Percentiles rank a stretch among this genome's conserved stretches.
Conservation (phyloP, 2,888 invertebrate species). For the Dolichopus griseipennis region DNA sequence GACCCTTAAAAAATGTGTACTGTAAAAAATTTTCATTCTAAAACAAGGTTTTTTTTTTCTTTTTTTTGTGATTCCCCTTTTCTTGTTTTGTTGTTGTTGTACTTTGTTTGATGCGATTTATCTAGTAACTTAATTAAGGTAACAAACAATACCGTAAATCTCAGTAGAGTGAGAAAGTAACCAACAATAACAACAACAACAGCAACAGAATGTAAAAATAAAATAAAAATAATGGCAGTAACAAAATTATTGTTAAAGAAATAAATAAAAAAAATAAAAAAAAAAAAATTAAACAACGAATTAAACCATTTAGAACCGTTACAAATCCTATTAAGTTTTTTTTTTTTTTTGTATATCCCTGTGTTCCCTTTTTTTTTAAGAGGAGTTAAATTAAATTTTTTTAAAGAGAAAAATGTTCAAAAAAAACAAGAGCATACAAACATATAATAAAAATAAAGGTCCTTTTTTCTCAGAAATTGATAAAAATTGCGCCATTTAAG, state of each 20-base stretch:
- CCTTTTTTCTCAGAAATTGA: neutral
- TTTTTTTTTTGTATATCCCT: neutral
- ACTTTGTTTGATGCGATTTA: neutral
- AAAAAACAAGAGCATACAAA: neutral
- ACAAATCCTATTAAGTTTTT: slow-evolving; percentile 3
- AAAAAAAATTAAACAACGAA: neutral
- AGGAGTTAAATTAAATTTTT: neutral
- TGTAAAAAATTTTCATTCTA: neutral
- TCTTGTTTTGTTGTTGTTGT: neutral
- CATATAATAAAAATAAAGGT: neutral
- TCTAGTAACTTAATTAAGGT: slow-evolving; percentile 4
- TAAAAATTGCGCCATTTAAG: slow-evolving; percentile 4
- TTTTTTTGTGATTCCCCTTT: neutral
- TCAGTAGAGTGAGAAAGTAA: neutral
- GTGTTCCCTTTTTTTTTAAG: neutral
- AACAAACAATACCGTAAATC: neutral
- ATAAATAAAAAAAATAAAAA: neutral
- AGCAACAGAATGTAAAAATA: neutral
- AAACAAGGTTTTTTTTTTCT: neutral
- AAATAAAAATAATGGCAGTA: neutral
- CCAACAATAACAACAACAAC: neutral
- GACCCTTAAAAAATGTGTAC: neutral
- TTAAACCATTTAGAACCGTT: neutral
- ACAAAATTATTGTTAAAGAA: neutral
- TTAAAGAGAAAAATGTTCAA: neutral